phyloP scores from a whole-genome alignment of 2,888 invertebrate genomes.

The Luperina nickerlii region DNA sequence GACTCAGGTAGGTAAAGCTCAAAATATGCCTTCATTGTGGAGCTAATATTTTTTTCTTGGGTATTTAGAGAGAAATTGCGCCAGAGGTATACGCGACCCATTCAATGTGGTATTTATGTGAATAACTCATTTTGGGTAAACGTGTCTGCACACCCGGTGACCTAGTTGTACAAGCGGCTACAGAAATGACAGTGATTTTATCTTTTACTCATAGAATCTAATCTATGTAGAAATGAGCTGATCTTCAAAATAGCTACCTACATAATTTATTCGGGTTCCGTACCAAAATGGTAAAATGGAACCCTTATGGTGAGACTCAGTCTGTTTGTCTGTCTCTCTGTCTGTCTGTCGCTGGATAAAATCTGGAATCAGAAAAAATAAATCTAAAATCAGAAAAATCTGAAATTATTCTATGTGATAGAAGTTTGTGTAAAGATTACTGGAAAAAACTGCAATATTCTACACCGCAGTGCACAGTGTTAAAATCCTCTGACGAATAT shows the following conservation, averaged over 20 bases:
- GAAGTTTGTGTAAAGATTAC: too few relatives aligned
- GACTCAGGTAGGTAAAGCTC: constrained; percentile 9
- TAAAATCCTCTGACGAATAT: too few relatives aligned
- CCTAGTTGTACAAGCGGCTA: constrained; percentile 37
- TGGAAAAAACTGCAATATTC: too few relatives aligned
- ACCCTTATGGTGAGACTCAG: too few relatives aligned
- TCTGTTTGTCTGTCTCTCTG: too few relatives aligned
- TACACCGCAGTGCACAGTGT: too few relatives aligned
- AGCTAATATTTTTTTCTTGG: constrained; percentile 33
- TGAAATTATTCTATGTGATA: too few relatives aligned
- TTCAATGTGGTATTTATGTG: constrained; percentile 28
- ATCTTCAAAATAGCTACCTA: neutral
- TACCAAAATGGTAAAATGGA: too few relatives aligned
- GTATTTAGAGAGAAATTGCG: constrained; percentile 40
- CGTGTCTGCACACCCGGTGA: constrained; percentile 15
- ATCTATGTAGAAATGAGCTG: neutral
- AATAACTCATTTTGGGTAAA: constrained; percentile 42
- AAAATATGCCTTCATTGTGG: constrained; percentile 29
- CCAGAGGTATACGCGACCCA: constrained; percentile 15
- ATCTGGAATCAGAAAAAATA: too few relatives aligned
- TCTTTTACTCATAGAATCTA: constrained; percentile 10
- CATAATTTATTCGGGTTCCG: neutral
- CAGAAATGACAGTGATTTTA: constrained; percentile 19
- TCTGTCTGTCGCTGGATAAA: too few relatives aligned
- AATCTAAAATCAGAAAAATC: too few relatives aligned